Evolutionary conservation across 2,113 vertebrate species (phyloP), one percentile per base, ranked within the genome.

Genomic region (Trogon surrucura): DNA sequence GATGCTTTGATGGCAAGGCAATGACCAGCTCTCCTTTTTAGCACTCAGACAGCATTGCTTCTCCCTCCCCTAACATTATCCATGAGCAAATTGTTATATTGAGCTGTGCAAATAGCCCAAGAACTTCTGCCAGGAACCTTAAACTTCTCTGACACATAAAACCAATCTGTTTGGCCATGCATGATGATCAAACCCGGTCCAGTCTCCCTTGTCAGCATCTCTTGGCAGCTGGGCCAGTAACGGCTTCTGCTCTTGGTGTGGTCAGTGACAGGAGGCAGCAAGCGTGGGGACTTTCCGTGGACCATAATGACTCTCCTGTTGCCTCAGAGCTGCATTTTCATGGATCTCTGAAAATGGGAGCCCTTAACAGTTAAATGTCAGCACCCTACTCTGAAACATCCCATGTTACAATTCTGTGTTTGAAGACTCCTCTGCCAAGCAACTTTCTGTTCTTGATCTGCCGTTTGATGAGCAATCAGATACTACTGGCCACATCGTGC

Each of bases 51-150:
- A 77, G 41, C 60, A 60, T 34, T 80, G 25, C 83, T 70, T 50
- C 47, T 66, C 71, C 50, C 66, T 93, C 16, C 53, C 26, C 8
- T 85, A 70, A 36, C 6, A 60, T 88, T 81, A 72, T 21, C 57
- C 32, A 20, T 16, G 2, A 85, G 6, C 16, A 85, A 57, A 71
- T 75, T 74, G 29, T 86, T 91, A 11, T 58, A 84, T 16, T 56
- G 90, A 91, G 58, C 85, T 29, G 15, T 57, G 23, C 26, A 93
- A 89, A 97, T 88, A 74, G 61, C 66, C 20, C 26, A 75, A 89
- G 61, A 93, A 61, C 74, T 93, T 95, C 81, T 94, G 45, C 45
- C 89, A 61, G 38, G 48, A 95, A 66, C 23, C 45, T 41, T 66
- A 85, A 67, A 44, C n/a, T 81, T 51, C 61, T 73, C 83, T 81